Percentiles rank a stretch among this genome's conserved stretches.
Evolutionary conservation across 2,797 vertebrate genomes (phyloP).

Genomic region (Gymnodraco acuticeps): DNA sequence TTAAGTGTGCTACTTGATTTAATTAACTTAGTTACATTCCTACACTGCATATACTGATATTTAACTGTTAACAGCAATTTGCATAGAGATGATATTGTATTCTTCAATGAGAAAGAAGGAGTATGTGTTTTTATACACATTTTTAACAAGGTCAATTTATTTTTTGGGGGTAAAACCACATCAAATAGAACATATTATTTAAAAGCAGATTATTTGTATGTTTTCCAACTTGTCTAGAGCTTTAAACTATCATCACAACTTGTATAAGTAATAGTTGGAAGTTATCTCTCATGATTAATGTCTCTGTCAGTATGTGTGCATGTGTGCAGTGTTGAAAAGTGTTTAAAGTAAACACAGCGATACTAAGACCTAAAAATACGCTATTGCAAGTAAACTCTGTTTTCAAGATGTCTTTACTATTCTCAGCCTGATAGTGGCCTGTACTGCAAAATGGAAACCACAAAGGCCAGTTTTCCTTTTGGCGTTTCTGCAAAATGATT

Average conservation of each 20-base stretch:
- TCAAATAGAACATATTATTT: slow-evolving; percentile 4
- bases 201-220: not conserved
- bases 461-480: slow-evolving; percentile 9
- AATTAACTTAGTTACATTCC: too few relatives aligned
- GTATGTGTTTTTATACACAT: not conserved
- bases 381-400: slow-evolving; percentile 16
- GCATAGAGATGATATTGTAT: not conserved
- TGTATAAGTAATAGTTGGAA: slow-evolving; percentile 11
- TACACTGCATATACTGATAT: not conserved
- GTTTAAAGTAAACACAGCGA: slow-evolving; percentile 17
- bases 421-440: slow-evolving; percentile 23
- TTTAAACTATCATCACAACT: slow-evolving; percentile 2
- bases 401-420: slow-evolving; percentile 45
- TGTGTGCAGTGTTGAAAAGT: slow-evolving; percentile 16
- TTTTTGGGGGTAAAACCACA: not conserved
- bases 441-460: slow-evolving; percentile 14
- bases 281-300: slow-evolving; percentile 10
- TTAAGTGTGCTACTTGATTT: too few relatives aligned
- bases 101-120: not conserved
- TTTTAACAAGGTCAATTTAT: not conserved
- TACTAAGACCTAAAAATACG: slow-evolving; percentile 46
- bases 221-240: slow-evolving; percentile 4
- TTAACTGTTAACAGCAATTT: not conserved
- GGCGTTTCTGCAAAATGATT: slow-evolving; percentile 1
- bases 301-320: slow-evolving; percentile 16